Evolutionary conservation across 2,797 vertebrate species (phyloP).

Genomic region (Acrossocheilus fasciatus): DNA sequence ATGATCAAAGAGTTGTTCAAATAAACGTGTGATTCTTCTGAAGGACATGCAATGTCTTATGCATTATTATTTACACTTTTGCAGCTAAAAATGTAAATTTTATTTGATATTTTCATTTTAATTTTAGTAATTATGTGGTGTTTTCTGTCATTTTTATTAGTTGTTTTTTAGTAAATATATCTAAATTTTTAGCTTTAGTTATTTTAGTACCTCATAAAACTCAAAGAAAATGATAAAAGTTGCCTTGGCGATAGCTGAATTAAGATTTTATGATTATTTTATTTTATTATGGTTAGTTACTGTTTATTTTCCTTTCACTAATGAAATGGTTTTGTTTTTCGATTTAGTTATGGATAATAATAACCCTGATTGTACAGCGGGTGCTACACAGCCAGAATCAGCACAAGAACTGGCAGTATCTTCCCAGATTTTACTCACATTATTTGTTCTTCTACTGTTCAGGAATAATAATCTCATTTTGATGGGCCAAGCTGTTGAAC

Average conservation of each 20-base stretch:
- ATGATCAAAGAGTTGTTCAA: background rate
- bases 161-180: background rate
- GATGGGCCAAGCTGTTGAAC: background rate
- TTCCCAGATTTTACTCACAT: background rate
- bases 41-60: too few species aligned
- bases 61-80: too few species aligned
- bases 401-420: background rate
- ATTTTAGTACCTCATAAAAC: background rate
- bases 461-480: background rate
- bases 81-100: too few species aligned
- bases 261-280: background rate
- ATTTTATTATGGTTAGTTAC: background rate
- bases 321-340: background rate
- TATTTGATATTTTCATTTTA: too few species aligned
- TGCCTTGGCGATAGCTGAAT: too few species aligned
- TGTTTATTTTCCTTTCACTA: background rate
- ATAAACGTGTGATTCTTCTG: too few species aligned
- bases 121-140: background rate
- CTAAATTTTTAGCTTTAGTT: background rate
- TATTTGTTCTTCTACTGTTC: background rate
- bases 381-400: background rate
- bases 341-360: background rate
- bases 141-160: background rate
- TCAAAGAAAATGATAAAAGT: background rate
- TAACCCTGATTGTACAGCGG: background rate